Conservation (phyloP, 2,113 vertebrate species). For the Aramus guarauna region DNA sequence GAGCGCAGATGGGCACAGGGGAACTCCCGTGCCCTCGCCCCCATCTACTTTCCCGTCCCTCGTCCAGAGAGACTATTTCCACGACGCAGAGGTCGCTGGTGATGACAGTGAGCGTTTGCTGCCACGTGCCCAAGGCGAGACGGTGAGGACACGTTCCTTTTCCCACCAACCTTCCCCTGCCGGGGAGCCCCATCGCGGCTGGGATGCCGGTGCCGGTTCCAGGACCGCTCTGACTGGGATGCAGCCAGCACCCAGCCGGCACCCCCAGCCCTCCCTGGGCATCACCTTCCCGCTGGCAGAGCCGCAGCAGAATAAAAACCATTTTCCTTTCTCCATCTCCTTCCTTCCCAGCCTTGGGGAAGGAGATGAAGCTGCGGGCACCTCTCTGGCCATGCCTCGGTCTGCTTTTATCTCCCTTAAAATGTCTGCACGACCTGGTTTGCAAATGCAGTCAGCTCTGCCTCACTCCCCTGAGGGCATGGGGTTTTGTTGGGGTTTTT, state of each 20-base stretch:
- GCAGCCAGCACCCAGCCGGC: background rate
- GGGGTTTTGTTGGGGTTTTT: no score
- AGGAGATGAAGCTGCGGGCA: background rate
- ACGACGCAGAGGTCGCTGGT: fast-evolving
- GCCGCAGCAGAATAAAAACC: fast-evolving
- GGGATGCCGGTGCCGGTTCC: background rate
- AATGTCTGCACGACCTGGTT: background rate
- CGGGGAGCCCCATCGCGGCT: fast-evolving
- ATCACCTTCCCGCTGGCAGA: background rate
- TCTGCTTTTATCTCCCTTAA: background rate
- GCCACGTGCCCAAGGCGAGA: fast-evolving
- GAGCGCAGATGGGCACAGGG: background rate
- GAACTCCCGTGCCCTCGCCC: background rate
- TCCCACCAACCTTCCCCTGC: background rate
- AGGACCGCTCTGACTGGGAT: background rate
- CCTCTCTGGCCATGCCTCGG: background rate
- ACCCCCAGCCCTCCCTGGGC: background rate
- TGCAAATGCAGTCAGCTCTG: background rate
- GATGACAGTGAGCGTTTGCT: fast-evolving
- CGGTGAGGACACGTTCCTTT: fast-evolving
- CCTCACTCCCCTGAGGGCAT: fast-evolving
- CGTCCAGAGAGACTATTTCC: background rate
- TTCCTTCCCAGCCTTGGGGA: background rate
- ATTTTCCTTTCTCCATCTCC: background rate
- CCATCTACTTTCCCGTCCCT: background rate